phyloP scores from a whole-genome alignment of 92 coral and sea anemone species.

The Epizoanthus illoricatus region DNA sequence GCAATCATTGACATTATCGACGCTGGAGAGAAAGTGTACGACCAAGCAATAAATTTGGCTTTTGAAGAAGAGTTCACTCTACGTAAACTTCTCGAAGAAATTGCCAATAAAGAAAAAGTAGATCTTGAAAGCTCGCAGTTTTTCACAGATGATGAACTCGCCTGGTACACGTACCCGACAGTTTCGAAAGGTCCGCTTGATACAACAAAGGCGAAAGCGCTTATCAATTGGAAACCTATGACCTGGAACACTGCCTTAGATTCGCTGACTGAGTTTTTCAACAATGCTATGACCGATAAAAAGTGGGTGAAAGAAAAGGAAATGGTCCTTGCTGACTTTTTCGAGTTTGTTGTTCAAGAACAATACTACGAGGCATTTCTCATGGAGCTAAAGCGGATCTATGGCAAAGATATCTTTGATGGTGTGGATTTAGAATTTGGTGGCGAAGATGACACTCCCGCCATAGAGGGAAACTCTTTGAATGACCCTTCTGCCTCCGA shows the following conservation, averaged over 20 bases:
- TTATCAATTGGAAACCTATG: conserved; percentile 88
- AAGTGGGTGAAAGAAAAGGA: conserved; percentile 70
- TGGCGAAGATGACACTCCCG: conserved; percentile 72
- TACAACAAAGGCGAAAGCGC: conserved; percentile 68
- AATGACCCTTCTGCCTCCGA: background rate
- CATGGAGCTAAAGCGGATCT: conserved; percentile 63
- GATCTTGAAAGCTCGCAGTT: conserved; percentile 63
- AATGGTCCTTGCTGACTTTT: conserved; percentile 87
- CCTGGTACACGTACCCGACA: conserved; percentile 95
- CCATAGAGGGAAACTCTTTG: conserved; percentile 54
- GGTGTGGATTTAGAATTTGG: conserved; percentile 84
- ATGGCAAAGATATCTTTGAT: conserved; percentile 79
- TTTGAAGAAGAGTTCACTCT: conserved; percentile 88
- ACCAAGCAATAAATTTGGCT: conserved; percentile 88
- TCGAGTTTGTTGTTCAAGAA: conserved; percentile 84
- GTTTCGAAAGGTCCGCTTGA: conserved; percentile 91
- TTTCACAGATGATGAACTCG: conserved; percentile 68
- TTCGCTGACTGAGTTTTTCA: conserved; percentile 64
- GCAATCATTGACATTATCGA: conserved; percentile 66
- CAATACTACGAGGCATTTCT: conserved; percentile 64
- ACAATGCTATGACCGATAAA: conserved; percentile 83
- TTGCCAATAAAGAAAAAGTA: conserved; percentile 63
- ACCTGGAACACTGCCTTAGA: conserved; percentile 76
- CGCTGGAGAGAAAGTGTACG: conserved; percentile 64
- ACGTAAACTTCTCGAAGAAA: conserved; percentile 66